phyloP scores from a whole-genome alignment of 2,888 invertebrate genomes.

The Criorhina ranunculi region DNA sequence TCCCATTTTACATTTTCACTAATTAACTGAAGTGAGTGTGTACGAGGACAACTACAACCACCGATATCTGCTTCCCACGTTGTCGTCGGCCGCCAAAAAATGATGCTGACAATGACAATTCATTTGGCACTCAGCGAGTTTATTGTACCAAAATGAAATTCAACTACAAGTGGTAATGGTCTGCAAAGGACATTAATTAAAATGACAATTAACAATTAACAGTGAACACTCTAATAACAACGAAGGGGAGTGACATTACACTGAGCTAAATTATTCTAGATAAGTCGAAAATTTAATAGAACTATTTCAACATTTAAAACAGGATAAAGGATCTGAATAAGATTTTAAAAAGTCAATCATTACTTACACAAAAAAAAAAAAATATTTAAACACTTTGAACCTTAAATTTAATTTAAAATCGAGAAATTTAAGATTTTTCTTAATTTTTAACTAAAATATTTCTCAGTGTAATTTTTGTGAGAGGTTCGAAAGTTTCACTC shows the following conservation, averaged over 20 bases:
- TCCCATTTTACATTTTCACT: slow-evolving; percentile 47
- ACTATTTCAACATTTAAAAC: too few relatives aligned
- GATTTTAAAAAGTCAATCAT: too few relatives aligned
- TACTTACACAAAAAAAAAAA: too few relatives aligned
- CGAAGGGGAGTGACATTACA: background rate
- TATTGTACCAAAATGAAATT: slow-evolving; percentile 24
- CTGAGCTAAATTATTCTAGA: too few relatives aligned
- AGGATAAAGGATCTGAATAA: too few relatives aligned
- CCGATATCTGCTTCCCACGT: background rate
- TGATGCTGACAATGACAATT: slow-evolving; percentile 29
- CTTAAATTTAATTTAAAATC: too few relatives aligned
- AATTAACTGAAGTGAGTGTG: slow-evolving; percentile 53
- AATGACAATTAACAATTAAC: slow-evolving; percentile 50
- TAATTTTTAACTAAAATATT: too few relatives aligned
- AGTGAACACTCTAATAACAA: slow-evolving; percentile 25
- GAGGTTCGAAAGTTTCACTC: background rate
- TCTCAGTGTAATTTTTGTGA: background rate
- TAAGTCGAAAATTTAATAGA: too few relatives aligned
- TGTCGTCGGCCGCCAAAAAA: background rate
- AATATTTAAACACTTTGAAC: too few relatives aligned
- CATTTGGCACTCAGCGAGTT: slow-evolving; percentile 7
- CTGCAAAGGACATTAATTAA: slow-evolving; percentile 69
- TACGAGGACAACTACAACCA: background rate
- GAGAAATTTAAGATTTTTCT: too few relatives aligned
- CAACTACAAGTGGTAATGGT: slow-evolving; percentile 36